These are phyloP conservation scores for Connochaetes taurinus DNA, from an alignment of 2,113 vertebrate species.

Conservation along the genomic window DNA sequence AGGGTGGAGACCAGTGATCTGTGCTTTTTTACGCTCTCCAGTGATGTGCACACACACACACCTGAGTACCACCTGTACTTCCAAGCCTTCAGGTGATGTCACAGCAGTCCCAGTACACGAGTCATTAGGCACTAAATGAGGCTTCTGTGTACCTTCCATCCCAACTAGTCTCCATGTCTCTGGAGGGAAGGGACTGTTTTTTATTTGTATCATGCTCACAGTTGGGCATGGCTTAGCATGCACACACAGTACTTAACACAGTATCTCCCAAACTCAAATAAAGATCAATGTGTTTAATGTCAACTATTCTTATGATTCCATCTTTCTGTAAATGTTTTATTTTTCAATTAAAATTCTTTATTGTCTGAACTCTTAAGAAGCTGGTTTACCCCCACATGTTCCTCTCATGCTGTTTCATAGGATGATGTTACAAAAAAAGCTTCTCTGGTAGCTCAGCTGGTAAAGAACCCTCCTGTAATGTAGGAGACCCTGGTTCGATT, in stretches of 20 bases:
- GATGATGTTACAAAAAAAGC: neutral
- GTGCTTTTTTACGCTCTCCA: neutral
- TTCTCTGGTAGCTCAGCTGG: neutral
- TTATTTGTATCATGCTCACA: neutral
- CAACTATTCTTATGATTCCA: neutral
- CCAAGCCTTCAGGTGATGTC: neutral
- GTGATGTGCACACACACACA: neutral
- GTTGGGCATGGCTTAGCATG: neutral
- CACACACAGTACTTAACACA: neutral
- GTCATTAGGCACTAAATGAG: neutral
- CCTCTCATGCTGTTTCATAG: neutral
- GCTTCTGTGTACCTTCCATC: neutral
- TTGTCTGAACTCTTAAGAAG: neutral
- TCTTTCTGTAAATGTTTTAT: neutral
- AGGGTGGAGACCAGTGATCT: neutral
- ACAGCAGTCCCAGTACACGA: neutral
- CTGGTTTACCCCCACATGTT: neutral
- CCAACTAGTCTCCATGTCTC: neutral
- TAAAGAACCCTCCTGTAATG: neutral
- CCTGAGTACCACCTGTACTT: neutral
- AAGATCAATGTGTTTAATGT: neutral
- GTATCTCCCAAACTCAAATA: neutral
- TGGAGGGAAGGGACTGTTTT: neutral
- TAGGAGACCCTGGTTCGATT: neutral
- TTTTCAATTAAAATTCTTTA: neutral